Percentiles rank a stretch among this genome's conserved stretches.
phyloP scores from a whole-genome alignment of 2,113 vertebrate species.

The Tragulus kanchil region DNA sequence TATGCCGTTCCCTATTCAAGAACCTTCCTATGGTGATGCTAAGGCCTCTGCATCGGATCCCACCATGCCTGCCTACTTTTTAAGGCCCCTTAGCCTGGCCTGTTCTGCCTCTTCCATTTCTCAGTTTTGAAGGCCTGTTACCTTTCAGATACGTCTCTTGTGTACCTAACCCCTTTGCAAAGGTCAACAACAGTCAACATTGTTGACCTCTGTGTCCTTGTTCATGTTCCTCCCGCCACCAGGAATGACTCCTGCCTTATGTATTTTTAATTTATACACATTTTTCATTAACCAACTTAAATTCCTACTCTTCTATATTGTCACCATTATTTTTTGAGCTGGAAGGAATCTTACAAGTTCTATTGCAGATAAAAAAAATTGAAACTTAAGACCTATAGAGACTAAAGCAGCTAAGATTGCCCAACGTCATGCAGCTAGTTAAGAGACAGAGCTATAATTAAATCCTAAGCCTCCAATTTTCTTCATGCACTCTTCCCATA shows the following conservation, averaged over 20 bases:
- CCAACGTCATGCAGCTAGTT: neutral
- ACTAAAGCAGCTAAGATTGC: neutral
- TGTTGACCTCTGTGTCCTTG: constrained; percentile 38
- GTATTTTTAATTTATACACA: neutral
- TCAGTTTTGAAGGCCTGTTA: constrained; percentile 44
- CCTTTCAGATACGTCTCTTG: neutral
- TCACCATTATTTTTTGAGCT: constrained; percentile 46
- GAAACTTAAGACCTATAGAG: neutral
- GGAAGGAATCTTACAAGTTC: constrained; percentile 8
- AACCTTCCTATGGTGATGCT: neutral
- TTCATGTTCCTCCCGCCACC: neutral
- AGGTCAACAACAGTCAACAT: neutral
- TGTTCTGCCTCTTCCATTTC: neutral
- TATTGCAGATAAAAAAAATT: neutral
- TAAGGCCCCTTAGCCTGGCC: neutral
- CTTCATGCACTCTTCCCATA: neutral
- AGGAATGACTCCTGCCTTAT: neutral
- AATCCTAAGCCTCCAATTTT: neutral
- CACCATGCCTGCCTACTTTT: neutral
- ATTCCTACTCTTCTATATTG: neutral
- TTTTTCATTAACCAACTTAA: neutral
- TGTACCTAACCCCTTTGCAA: neutral
- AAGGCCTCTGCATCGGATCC: neutral
- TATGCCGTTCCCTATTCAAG: neutral
- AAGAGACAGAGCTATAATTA: neutral